Evolutionary conservation across 2,888 invertebrate species (phyloP), one percentile per base, ranked within the genome.

Genomic region (Harpalus rufipes): DNA sequence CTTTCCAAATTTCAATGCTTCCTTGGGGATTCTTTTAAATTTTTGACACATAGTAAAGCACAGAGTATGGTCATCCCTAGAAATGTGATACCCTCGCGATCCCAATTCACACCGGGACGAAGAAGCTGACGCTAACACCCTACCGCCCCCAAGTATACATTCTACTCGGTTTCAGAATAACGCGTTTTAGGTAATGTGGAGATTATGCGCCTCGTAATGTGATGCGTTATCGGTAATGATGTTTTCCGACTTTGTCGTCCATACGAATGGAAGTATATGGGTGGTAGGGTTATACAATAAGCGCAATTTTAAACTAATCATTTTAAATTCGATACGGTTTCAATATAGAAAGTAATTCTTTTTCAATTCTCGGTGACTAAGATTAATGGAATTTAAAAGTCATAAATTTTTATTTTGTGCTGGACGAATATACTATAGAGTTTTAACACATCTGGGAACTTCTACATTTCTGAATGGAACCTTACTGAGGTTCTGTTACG

Each of bases 11-110:
- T 84, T 90, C 91, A 89, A 90, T 90, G 91, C 87, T 88, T 90
- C 91, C 91, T 87, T 85, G 86, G 91, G 90, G 91, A 90, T 90
- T 90, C 90, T 90, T 90, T 91, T 91, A 91, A 91, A 91, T 91
- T 91, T 91, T 91, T 91, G 91, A 91, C 91, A 91, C 91, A 91
- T 91, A 90, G 89, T 91, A 90, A 90, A 84, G 78, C 65, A 32
- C 78, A 25, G 63, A 90, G 90, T 90, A 90, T 90, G 91, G 91
- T 91, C 91, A 91, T 90, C 89, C 86, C 86, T 81, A 86, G 90
- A 89, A 89, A 90, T 88, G 88, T 87, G 90, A 90, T 90, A 90
- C 87, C 84, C 85, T 84, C 88, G 8, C 39, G 25, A 12, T 65
- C 78, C 76, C 84, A 59, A 63, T 72, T 68, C 61, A 59, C 80